These are phyloP conservation scores for Sialis fuliginosa DNA, from an alignment of 2,888 invertebrate species.

Conservation along the genomic window DNA sequence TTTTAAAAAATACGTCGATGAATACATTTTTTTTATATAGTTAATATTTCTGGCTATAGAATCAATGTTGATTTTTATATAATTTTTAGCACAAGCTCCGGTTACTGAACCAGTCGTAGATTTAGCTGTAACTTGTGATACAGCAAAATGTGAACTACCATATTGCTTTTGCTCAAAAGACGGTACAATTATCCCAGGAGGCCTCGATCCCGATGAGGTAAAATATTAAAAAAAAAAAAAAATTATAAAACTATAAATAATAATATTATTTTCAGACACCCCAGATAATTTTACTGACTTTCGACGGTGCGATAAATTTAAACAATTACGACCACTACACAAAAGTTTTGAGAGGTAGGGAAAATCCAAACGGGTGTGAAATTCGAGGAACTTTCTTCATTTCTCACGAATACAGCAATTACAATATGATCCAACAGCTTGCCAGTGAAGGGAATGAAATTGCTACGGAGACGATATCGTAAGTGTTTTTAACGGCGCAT, in stretches of 20 bases:
- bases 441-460: constrained; percentile 82
- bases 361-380: constrained; percentile 79
- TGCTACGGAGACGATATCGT: constrained; percentile 53
- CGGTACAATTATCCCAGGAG: constrained; percentile 74
- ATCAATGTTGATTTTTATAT: too few species aligned
- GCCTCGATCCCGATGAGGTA: constrained; percentile 66
- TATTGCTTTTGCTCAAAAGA: constrained; percentile 87
- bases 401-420: constrained; percentile 83
- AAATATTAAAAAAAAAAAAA: background rate
- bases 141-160: constrained; percentile 57
- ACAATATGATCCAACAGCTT: constrained; percentile 78
- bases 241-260: background rate
- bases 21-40: too few species aligned
- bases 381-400: constrained; percentile 86
- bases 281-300: constrained; percentile 82
- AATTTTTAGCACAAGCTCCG: constrained; percentile 55
- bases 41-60: too few species aligned
- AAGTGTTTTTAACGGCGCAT: constrained; percentile 21
- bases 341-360: constrained; percentile 64
- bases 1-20: too few species aligned
- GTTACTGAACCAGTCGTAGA: constrained; percentile 67
- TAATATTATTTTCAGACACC: constrained; percentile 47
- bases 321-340: constrained; percentile 80
- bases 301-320: constrained; percentile 84
- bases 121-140: constrained; percentile 63